Percentiles rank a stretch among this genome's conserved stretches.
Evolutionary conservation across 2,113 vertebrate genomes (phyloP).

Genomic region (Ibidorhyncha struthersii): DNA sequence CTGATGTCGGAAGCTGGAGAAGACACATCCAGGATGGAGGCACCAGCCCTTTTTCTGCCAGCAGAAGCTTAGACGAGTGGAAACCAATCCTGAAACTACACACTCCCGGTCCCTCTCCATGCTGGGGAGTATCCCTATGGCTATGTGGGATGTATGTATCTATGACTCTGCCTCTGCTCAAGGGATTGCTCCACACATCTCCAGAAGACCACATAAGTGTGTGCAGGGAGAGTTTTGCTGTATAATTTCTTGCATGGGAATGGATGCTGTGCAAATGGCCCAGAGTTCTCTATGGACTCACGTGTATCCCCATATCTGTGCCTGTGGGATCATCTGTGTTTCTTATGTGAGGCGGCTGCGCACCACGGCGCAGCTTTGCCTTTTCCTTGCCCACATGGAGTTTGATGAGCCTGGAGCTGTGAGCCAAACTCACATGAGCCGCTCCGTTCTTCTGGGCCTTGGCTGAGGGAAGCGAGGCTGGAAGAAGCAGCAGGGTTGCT

Average conservation of each 20-base stretch:
- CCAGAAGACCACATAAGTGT: neutral
- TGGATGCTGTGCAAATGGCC: neutral
- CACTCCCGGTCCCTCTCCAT: accelerated
- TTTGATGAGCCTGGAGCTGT: neutral
- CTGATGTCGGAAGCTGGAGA: neutral
- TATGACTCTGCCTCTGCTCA: neutral
- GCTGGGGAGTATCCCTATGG: accelerated
- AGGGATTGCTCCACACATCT: neutral
- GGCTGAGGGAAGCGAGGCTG: accelerated
- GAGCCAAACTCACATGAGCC: neutral
- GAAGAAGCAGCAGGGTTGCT: neutral
- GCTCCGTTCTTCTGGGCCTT: neutral
- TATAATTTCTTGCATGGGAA: neutral
- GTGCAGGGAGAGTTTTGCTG: neutral
- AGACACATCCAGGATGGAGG: neutral
- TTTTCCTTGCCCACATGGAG: neutral
- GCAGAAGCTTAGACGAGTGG: neutral
- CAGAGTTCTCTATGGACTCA: neutral
- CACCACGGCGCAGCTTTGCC: neutral
- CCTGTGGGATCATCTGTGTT: neutral
- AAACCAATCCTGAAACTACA: neutral
- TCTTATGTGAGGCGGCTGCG: accelerated
- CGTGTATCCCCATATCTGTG: accelerated
- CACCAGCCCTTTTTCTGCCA: neutral
- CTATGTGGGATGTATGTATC: neutral